These are phyloP conservation scores for Chelonoidis abingdonii DNA, from an alignment of 2,113 vertebrate species.

Conservation along the genomic window DNA sequence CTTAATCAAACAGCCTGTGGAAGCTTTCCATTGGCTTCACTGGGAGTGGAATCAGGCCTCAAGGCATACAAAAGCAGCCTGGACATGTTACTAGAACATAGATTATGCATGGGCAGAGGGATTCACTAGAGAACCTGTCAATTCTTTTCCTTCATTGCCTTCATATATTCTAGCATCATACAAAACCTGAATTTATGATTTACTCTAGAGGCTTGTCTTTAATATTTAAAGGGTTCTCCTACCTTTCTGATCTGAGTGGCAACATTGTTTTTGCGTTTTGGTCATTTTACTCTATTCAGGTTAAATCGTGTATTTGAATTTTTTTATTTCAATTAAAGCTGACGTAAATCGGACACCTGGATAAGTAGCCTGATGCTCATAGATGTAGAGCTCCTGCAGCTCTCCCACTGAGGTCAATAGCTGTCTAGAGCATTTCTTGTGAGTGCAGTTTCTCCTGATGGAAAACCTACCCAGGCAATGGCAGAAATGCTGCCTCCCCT, in stretches of 20 bases:
- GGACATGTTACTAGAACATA: not conserved
- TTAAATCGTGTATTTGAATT: not conserved
- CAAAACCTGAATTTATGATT: not conserved
- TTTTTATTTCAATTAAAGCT: not conserved
- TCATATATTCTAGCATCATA: not conserved
- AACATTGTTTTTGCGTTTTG: not conserved
- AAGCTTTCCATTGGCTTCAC: not conserved
- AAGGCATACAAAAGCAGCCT: slow-evolving; percentile 20
- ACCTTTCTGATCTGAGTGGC: not conserved
- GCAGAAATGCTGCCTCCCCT: not conserved
- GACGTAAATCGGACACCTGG: not conserved
- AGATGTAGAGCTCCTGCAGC: not conserved
- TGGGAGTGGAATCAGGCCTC: rapidly evolving
- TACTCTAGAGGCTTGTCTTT: not conserved
- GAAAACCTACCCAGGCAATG: not conserved
- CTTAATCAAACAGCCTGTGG: slow-evolving; percentile 43
- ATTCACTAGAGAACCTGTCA: slow-evolving; percentile 6
- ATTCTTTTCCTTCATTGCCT: not conserved
- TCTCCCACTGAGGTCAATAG: not conserved
- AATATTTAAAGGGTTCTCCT: not conserved
- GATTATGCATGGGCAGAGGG: not conserved
- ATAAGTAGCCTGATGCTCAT: not conserved
- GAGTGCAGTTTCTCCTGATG: not conserved
- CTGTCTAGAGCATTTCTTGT: not conserved
- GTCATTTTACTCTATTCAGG: not conserved